Evolutionary conservation across 1,140 invertebrate genomes (phyloP).

Genomic region (Temnothorax longispinosus): DNA sequence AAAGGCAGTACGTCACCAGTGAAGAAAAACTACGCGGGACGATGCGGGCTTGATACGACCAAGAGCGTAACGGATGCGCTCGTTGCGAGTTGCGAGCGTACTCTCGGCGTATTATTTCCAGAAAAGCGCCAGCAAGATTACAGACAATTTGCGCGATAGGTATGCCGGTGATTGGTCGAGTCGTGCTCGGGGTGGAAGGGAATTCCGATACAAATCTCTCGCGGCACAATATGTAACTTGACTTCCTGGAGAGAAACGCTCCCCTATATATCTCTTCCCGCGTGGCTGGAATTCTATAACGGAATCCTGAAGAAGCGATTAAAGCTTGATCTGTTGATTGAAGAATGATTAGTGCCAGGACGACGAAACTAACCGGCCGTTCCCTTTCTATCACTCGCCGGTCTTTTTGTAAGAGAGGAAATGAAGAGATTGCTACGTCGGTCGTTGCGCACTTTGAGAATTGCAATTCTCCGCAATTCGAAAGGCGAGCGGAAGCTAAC

Average conservation of each 20-base stretch:
- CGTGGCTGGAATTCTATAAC: conserved; percentile 16
- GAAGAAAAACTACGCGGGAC: background rate
- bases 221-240: conserved; percentile 40
- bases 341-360: conserved; percentile 17
- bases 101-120: conserved; percentile 45
- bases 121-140: conserved; percentile 24
- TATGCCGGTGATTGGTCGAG: conserved; percentile 12
- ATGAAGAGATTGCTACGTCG: conserved; percentile 11
- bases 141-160: conserved; percentile 35
- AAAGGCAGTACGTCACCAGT: conserved; percentile 24
- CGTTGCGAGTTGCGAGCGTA: background rate
- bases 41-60: background rate
- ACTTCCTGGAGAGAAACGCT: conserved; percentile 38
- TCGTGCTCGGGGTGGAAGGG: background rate
- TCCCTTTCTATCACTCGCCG: background rate
- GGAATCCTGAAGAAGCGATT: conserved; percentile 21
- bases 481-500: conserved; percentile 6
- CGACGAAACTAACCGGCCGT: conserved; percentile 14
- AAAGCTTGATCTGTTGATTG: conserved; percentile 48
- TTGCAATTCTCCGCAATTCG: conserved; percentile 5
- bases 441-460: conserved; percentile 6
- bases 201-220: conserved; percentile 39
- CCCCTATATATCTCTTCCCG: background rate
- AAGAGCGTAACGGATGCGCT: conserved; percentile 2
- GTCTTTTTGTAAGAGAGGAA: conserved; percentile 19